Conservation (phyloP, 2,113 vertebrate species). For the Abramis brama region DNA sequence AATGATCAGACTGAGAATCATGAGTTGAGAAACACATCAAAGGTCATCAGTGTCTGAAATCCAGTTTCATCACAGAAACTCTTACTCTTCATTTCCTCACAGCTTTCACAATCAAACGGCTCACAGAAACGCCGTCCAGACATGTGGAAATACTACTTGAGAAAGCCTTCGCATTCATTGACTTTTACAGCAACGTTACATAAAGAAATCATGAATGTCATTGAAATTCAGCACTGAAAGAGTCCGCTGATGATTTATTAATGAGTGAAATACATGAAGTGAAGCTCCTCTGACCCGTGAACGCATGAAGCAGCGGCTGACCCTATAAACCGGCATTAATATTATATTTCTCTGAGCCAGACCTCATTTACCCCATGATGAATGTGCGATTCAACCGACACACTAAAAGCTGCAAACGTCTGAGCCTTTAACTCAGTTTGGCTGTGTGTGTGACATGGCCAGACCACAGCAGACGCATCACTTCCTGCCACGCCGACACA, state of each 20-base stretch:
- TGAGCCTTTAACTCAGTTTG: neutral
- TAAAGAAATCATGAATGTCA: neutral
- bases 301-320: neutral
- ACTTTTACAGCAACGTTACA: neutral
- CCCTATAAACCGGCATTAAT: neutral
- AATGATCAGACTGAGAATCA: neutral
- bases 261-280: neutral
- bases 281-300: neutral
- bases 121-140: neutral
- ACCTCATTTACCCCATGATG: neutral
- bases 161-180: neutral
- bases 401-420: no score
- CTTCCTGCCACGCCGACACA: conserved; percentile 8
- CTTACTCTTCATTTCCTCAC: conserved; percentile 12
- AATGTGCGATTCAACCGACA: neutral
- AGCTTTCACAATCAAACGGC: neutral
- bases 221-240: conserved; percentile 1
- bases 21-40: neutral
- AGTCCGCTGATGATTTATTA: neutral
- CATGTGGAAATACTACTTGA: neutral
- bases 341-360: neutral
- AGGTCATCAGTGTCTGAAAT: conserved; percentile 1
- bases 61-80: conserved; percentile 15
- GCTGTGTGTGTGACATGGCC: neutral
- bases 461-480: neutral